Conservation (phyloP, 1,140 invertebrate genomes). For the Drosophila azteca region DNA sequence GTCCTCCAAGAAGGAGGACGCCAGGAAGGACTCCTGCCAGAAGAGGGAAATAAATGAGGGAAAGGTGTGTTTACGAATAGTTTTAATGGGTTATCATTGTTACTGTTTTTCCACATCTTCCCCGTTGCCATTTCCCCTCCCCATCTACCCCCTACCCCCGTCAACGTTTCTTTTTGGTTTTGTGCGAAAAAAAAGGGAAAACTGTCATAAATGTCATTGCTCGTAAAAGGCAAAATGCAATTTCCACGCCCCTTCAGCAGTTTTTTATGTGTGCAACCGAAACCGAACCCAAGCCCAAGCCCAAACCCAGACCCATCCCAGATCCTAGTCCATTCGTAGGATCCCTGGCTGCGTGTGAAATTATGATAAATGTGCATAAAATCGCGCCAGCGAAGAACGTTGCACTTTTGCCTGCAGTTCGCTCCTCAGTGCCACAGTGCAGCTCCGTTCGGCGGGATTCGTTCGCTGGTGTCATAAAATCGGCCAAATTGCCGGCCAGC, state of each 20-base stretch:
- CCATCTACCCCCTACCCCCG: not conserved
- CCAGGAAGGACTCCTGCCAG: too few species aligned
- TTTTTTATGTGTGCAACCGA: slow-evolving; percentile 68
- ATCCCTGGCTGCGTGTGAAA: slow-evolving; percentile 77
- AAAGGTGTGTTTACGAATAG: slow-evolving; percentile 77
- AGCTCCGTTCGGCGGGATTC: slow-evolving; percentile 21
- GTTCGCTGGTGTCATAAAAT: slow-evolving; percentile 69
- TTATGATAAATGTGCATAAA: slow-evolving; percentile 82
- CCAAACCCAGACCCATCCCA: slow-evolving; percentile 48
- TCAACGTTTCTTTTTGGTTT: slow-evolving; percentile 11
- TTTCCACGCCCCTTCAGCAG: slow-evolving; percentile 51
- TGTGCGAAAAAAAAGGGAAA: slow-evolving; percentile 16
- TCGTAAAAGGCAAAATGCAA: slow-evolving; percentile 81
- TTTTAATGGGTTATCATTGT: slow-evolving; percentile 79
- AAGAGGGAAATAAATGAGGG: not conserved
- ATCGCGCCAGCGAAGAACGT: slow-evolving; percentile 66
- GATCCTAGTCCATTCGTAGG: slow-evolving; percentile 32
- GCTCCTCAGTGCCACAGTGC: slow-evolving; percentile 21
- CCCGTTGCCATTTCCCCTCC: slow-evolving; percentile 19
- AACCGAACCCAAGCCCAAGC: slow-evolving; percentile 28
- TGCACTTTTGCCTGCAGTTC: slow-evolving; percentile 57
- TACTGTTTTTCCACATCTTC: slow-evolving; percentile 45
- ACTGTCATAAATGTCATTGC: slow-evolving; percentile 77
- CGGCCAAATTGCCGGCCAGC: slow-evolving; percentile 69
- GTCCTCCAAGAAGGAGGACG: too few species aligned